A percentile compares a stretch with the other conserved stretches of the same genome.
These are phyloP conservation scores for Coracias cyanogaster DNA, from an alignment of 2,797 vertebrate species.

Conservation along the genomic window DNA sequence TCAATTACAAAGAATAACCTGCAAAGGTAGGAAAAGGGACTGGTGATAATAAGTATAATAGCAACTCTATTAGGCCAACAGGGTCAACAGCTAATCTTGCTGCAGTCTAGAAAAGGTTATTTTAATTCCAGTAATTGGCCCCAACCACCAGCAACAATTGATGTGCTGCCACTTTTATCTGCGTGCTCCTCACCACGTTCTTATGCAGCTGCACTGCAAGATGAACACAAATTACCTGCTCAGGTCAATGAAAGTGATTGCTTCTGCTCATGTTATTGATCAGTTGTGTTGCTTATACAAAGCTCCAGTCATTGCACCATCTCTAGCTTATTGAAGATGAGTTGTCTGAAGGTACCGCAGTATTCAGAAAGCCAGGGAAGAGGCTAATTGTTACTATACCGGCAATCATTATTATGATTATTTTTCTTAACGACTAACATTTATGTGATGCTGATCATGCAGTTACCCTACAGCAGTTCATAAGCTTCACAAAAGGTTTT, in stretches of 20 bases:
- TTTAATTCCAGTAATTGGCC: constrained; percentile 59
- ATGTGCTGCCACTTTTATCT: constrained; percentile 2
- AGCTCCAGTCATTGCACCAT: not conserved
- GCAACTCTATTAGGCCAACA: not conserved
- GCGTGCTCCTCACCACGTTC: not conserved
- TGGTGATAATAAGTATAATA: not conserved
- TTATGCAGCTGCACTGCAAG: not conserved
- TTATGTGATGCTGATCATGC: not conserved
- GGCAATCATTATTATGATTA: not conserved
- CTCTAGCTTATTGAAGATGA: not conserved
- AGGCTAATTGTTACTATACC: not conserved
- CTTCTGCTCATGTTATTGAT: constrained; percentile 34
- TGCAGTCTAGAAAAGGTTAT: constrained; percentile 31
- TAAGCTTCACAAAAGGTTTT: not conserved
- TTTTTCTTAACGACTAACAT: constrained; percentile 35
- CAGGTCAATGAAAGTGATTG: constrained; percentile 20
- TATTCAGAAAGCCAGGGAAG: not conserved
- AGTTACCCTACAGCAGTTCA: not conserved
- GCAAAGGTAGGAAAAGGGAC: not conserved
- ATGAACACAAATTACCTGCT: constrained; percentile 24
- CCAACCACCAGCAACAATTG: not conserved
- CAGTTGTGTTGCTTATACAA: not conserved
- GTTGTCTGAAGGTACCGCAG: not conserved
- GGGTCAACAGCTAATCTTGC: constrained; percentile 22
- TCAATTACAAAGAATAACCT: not conserved